Evolutionary conservation across 2,797 vertebrate species (phyloP), one percentile per base, ranked within the genome.

Genomic region (Lateolabrax maculatus): DNA sequence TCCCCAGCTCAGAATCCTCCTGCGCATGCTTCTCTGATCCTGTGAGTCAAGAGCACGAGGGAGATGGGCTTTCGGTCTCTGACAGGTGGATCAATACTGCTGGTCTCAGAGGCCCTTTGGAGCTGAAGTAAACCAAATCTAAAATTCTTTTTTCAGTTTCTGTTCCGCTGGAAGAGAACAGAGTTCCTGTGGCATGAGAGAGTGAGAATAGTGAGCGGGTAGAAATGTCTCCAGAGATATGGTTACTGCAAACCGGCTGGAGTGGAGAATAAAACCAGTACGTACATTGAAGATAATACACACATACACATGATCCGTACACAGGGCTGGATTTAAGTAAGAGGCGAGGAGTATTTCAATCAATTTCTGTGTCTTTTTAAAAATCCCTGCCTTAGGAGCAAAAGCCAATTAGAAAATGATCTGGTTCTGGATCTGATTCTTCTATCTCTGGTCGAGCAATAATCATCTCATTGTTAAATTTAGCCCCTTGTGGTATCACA

Each of bases 61-160:
- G 53, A 80, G 43, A 73, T 19, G 63, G 53, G 61, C 77, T 83
- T 49, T 39, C 29, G 78, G 62, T 75, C 62, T 84, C 71, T 62
- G 49, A 56, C 74, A 78, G 69, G 69, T 55, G 71, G 77, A 92
- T 92, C 91, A 29, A 93, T 91, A 64, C 34, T 36, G 65, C 34
- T 0, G 13, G 70, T 67, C 71, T 85, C 80, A 65, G 76, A 87
- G 71, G 64, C 44, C 41, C 71, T 0, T 41, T 16, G 80, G 52
- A 82, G 71, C 56, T 61, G 13, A 77, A 64, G 63, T 9, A 44
- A 56, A 67, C 62, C 12, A 0, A 10, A 90, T 81, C 53, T 69
- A 25, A 71, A 79, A 66, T 77, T 60, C 62, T 74, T 83, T 79
- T 86, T 85, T 87, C 15, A 43, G 46, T 66, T 83, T 37, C 44